Conservation (phyloP, 2,113 vertebrate species). For the Chaetodon trifascialis region DNA sequence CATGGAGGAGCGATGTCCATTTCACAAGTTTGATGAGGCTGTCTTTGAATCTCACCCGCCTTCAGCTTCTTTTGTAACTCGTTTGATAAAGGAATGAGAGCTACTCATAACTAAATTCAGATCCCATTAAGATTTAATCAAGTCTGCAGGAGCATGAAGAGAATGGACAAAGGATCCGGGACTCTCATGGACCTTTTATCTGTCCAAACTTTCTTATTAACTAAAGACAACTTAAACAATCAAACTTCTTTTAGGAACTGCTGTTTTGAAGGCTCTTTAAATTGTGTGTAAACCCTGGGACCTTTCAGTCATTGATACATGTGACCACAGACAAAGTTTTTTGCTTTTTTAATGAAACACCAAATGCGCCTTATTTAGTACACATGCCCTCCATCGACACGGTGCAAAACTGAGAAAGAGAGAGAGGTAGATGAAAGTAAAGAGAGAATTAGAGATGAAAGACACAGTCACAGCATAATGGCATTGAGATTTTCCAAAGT, state of each 20-base stretch:
- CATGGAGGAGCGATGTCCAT: neutral
- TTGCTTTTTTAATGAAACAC: slow-evolving; percentile 47
- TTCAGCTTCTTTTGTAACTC: neutral
- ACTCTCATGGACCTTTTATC: neutral
- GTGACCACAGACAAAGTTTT: slow-evolving; percentile 24
- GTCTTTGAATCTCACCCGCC: neutral
- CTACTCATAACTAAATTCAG: slow-evolving; percentile 34
- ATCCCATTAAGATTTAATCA: slow-evolving; percentile 57
- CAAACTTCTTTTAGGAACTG: neutral
- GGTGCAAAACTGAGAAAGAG: slow-evolving; percentile 8
- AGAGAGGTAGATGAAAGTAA: slow-evolving; percentile 37
- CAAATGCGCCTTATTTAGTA: slow-evolving; percentile 41
- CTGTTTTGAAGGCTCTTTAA: neutral
- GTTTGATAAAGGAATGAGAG: slow-evolving; percentile 32
- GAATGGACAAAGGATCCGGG: slow-evolving; percentile 8
- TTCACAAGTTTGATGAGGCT: slow-evolving; percentile 9
- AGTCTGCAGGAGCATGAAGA: neutral
- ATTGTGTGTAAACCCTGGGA: neutral
- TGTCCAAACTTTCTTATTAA: neutral
- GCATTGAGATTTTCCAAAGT: slow-evolving; percentile 25
- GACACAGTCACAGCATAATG: slow-evolving; percentile 35
- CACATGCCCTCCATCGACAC: slow-evolving; percentile 31
- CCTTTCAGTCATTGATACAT: neutral
- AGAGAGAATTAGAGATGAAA: slow-evolving; percentile 6
- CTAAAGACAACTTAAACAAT: slow-evolving; percentile 8